phyloP scores from a whole-genome alignment of 2,797 vertebrate species.

The Pelobates cultripes region DNA sequence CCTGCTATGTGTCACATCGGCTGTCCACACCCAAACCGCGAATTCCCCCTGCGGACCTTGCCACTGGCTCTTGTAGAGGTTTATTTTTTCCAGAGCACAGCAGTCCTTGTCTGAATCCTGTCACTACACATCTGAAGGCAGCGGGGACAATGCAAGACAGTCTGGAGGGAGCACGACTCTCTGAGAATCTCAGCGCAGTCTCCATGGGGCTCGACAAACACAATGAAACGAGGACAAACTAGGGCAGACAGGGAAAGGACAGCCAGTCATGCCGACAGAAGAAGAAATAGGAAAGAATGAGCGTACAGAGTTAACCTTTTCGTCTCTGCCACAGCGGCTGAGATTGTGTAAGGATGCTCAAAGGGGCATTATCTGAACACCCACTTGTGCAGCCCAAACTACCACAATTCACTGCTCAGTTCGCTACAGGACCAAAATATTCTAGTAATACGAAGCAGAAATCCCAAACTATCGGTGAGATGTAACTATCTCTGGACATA shows the following conservation, averaged over 20 bases:
- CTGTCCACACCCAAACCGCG: not conserved
- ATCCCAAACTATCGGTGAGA: too few relatives aligned
- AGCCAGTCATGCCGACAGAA: not conserved
- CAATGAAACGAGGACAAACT: not conserved
- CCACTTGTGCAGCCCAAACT: too few relatives aligned
- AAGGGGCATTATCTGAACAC: too few relatives aligned
- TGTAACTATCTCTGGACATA: too few relatives aligned
- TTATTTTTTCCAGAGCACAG: constrained; percentile 9
- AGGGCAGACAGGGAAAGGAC: not conserved
- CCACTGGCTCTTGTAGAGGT: not conserved
- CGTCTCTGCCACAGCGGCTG: too few relatives aligned
- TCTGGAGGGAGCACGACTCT: not conserved
- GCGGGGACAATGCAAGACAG: constrained; percentile 13
- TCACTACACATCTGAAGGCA: constrained; percentile 32
- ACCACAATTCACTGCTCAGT: too few relatives aligned
- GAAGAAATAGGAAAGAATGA: not conserved
- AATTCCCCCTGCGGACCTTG: not conserved
- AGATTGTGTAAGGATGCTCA: too few relatives aligned
- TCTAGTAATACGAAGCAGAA: too few relatives aligned
- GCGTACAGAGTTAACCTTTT: not conserved
- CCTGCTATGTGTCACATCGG: not conserved
- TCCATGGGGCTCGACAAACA: constrained; percentile 5
- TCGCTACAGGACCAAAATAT: too few relatives aligned
- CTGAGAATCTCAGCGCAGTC: constrained; percentile 13
- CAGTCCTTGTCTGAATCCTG: constrained; percentile 24